Percentiles rank a stretch among this genome's conserved stretches.
phyloP scores from a whole-genome alignment of 1,140 invertebrate species.

The Harpegnathos saltator region DNA sequence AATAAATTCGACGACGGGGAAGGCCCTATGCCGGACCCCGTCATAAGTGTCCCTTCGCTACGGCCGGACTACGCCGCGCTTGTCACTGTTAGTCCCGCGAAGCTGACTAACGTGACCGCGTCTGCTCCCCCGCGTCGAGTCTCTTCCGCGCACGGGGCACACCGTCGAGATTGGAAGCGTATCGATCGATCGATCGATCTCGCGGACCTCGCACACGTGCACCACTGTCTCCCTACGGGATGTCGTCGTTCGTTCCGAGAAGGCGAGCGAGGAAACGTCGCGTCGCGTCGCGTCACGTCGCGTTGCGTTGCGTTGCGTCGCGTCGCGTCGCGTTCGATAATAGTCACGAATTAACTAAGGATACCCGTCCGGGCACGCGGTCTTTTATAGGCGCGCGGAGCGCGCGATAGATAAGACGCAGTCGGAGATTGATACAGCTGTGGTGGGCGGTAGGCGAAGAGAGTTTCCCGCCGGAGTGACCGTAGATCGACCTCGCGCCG shows the following conservation, averaged over 20 bases:
- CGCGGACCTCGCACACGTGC: not conserved
- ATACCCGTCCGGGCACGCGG: conserved; percentile 63
- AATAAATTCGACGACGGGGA: conserved; percentile 78
- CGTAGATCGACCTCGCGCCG: not conserved
- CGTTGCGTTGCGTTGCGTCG: conserved; percentile 1
- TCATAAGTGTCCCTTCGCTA: conserved; percentile 80
- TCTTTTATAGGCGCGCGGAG: conserved; percentile 78
- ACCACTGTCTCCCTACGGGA: no score
- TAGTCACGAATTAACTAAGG: conserved; percentile 73
- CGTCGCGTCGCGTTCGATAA: conserved; percentile 21
- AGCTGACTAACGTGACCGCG: conserved; percentile 16
- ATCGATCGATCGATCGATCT: no score
- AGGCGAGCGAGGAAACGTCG: not conserved
- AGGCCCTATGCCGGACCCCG: conserved; percentile 77
- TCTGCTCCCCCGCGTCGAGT: no score
- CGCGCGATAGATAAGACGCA: conserved; percentile 49
- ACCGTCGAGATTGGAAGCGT: no score
- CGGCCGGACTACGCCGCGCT: conserved; percentile 21
- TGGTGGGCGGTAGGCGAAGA: not conserved
- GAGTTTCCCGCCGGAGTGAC: conserved; percentile 12
- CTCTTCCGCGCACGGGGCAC: no score
- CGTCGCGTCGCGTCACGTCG: not conserved
- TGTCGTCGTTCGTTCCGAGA: not conserved
- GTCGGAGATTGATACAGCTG: conserved; percentile 41
- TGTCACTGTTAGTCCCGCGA: conserved; percentile 52